Conservation (phyloP, 1,140 invertebrate species). For the Megathymus violae region DNA sequence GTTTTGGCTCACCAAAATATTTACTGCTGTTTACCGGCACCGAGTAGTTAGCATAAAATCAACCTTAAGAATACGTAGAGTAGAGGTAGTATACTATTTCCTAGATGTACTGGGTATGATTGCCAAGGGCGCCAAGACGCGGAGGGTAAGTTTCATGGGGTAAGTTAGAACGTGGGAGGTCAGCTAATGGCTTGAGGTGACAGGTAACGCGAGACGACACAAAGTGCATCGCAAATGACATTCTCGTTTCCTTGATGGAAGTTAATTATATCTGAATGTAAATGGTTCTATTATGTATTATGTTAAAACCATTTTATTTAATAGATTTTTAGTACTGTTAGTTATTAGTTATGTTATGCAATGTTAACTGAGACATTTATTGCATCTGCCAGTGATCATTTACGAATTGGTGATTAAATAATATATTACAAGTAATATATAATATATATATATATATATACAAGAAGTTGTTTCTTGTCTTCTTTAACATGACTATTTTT, state of each 20-base stretch:
- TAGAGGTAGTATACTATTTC: slow-evolving; percentile 29
- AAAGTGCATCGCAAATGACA: slow-evolving; percentile 80
- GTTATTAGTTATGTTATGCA: no score
- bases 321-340: no score
- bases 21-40: slow-evolving; percentile 30
- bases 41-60: slow-evolving; percentile 30
- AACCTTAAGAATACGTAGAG: slow-evolving; percentile 36
- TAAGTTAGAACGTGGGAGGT: slow-evolving; percentile 71
- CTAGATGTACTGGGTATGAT: slow-evolving; percentile 39
- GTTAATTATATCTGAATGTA: slow-evolving; percentile 56
- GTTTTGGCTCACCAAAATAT: slow-evolving; percentile 67
- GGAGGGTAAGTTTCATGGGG: slow-evolving; percentile 74
- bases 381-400: no score
- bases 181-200: slow-evolving; percentile 77
- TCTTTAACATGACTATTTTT: no score
- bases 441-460: no score
- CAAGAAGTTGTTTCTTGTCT: no score
- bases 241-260: slow-evolving; percentile 56
- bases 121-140: slow-evolving; percentile 51
- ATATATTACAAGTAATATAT: no score
- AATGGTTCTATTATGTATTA: background rate
- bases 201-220: slow-evolving; percentile 78
- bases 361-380: no score
- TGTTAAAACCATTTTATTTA: no score
- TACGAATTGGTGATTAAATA: no score